Conservation (phyloP, 2,113 vertebrate species). For the Erinaceus europaeus region DNA sequence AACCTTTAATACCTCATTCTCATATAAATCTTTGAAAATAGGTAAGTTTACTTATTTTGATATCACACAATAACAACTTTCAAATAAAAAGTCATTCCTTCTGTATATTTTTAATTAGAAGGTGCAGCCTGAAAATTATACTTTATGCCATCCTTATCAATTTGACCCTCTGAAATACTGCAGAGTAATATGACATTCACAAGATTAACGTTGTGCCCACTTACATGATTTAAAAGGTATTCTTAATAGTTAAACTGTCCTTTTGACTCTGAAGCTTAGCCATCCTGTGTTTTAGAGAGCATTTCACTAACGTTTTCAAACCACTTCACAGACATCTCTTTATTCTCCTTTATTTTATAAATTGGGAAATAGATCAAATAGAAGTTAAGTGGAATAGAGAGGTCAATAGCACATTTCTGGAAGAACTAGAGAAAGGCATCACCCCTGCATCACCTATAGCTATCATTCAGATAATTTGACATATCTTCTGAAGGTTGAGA, state of each 20-base stretch:
- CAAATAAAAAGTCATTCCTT: not conserved
- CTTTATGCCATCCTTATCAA: conserved; percentile 14
- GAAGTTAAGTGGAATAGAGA: conserved; percentile 56
- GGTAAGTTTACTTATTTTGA: not conserved
- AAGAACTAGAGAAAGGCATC: conserved; percentile 5
- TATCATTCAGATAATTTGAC: conserved; percentile 35
- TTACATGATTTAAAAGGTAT: conserved; percentile 31
- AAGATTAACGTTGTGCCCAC: conserved; percentile 23
- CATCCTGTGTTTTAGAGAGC: conserved; percentile 37
- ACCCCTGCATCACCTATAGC: conserved; percentile 5
- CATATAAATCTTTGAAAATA: not conserved
- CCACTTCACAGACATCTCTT: conserved; percentile 51
- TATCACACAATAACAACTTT: conserved; percentile 26
- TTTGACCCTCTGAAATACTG: conserved; percentile 40
- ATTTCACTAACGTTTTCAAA: conserved; percentile 35
- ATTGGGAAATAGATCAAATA: conserved; percentile 63
- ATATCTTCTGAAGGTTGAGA: conserved; percentile 23
- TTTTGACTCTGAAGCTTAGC: conserved; percentile 52
- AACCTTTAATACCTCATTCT: not conserved
- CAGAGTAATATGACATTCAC: conserved; percentile 33
- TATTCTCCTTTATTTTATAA: conserved; percentile 67
- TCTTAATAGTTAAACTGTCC: conserved; percentile 36
- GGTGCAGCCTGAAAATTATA: conserved; percentile 44
- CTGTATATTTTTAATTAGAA: conserved; percentile 56
- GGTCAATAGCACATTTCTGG: conserved; percentile 49